phyloP scores from a whole-genome alignment of 2,797 vertebrate genomes.

The Ptychobarbus kaznakovi region DNA sequence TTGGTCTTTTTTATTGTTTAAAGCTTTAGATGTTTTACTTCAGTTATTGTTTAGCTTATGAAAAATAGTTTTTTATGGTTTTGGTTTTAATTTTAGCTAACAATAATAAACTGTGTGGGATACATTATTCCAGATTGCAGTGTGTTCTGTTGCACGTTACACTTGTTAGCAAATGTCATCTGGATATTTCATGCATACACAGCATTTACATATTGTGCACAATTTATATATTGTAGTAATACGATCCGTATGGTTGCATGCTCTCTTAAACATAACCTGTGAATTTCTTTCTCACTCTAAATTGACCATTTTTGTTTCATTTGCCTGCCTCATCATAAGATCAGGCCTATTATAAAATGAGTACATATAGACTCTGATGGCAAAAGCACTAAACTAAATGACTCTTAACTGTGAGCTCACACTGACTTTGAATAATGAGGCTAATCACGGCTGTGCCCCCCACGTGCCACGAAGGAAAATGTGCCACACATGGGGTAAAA shows the following conservation, averaged over 20 bases:
- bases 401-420: constrained; percentile 61
- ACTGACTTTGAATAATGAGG: constrained; percentile 65
- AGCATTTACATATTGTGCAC: neutral
- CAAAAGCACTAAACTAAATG: constrained; percentile 56
- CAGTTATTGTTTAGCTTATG: neutral
- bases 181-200: neutral
- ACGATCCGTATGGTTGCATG: neutral
- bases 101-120: neutral
- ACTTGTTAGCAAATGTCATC: neutral
- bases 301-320: constrained; percentile 50
- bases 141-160: neutral
- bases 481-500: constrained; percentile 63
- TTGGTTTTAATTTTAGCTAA: neutral
- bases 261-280: neutral
- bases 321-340: constrained; percentile 56
- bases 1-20: too few species aligned
- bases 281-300: constrained; percentile 46
- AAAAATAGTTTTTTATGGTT: neutral
- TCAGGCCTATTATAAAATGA: constrained; percentile 55
- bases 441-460: constrained; percentile 57
- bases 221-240: neutral
- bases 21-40: neutral
- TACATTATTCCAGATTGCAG: neutral
- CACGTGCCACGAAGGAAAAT: constrained; percentile 53
- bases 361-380: constrained; percentile 49